A percentile compares a stretch with the other conserved stretches of the same genome.
Evolutionary conservation across 2,888 invertebrate species (phyloP).

Genomic region (Drosophila lacicola): DNA sequence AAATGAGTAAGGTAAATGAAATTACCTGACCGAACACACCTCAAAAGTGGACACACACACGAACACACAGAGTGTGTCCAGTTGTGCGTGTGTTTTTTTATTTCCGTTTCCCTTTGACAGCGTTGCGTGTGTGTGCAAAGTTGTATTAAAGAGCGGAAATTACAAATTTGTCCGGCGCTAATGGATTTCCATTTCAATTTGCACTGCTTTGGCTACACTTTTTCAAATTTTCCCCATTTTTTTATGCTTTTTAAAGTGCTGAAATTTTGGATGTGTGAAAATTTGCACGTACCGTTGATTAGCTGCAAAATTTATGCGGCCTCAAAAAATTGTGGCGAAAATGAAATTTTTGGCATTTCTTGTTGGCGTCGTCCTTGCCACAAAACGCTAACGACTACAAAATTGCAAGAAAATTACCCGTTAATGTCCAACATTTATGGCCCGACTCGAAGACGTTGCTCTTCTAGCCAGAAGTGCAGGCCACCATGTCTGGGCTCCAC

Average conservation of each 20-base stretch:
- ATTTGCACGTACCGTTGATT: conserved; percentile 42
- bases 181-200: conserved; percentile 80
- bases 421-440: conserved; percentile 82
- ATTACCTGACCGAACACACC: conserved; percentile 82
- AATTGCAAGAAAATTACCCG: conserved; percentile 84
- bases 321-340: conserved; percentile 50
- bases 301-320: conserved; percentile 70
- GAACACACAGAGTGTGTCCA: conserved; percentile 39
- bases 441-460: conserved; percentile 58
- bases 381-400: conserved; percentile 84
- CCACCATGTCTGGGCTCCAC: conserved; percentile 21
- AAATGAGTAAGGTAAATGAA: conserved; percentile 81
- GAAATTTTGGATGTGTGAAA: conserved; percentile 4
- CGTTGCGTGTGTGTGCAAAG: conserved; percentile 52
- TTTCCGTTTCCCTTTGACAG: conserved; percentile 50
- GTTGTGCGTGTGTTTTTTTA: conserved; percentile 54
- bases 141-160: conserved; percentile 83
- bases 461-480: conserved; percentile 18
- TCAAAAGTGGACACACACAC: conserved; percentile 56
- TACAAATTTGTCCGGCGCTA: conserved; percentile 84
- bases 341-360: conserved; percentile 61
- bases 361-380: conserved; percentile 68
- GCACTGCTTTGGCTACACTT: conserved; percentile 35
- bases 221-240: conserved; percentile 11
- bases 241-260: conserved; percentile 38